Conservation (phyloP, 1,140 invertebrate species). For the Dinoponera quadriceps region DNA sequence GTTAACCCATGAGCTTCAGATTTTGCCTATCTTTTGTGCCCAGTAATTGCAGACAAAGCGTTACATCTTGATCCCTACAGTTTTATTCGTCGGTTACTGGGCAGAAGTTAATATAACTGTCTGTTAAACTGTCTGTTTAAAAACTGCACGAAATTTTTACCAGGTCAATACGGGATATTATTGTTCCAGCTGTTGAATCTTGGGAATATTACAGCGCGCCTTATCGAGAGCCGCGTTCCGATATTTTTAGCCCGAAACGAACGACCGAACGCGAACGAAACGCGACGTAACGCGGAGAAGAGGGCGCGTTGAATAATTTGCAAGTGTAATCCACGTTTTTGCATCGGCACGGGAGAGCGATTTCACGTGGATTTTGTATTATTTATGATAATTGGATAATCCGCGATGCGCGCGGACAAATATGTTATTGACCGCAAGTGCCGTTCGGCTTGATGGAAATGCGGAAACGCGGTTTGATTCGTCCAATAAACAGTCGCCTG, state of each 20-base stretch:
- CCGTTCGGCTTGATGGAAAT: conserved; percentile 30
- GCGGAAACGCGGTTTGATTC: conserved; percentile 27
- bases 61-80: no score
- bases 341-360: not conserved
- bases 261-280: not conserved
- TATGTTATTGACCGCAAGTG: conserved; percentile 39
- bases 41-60: no score
- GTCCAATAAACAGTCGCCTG: conserved; percentile 20
- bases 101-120: no score
- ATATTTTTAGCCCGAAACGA: not conserved
- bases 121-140: no score
- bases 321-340: conserved; percentile 10
- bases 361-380: conserved; percentile 33
- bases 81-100: no score
- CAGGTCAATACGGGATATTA: no score
- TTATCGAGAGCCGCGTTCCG: not conserved
- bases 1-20: no score
- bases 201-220: not conserved
- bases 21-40: no score
- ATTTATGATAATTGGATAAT: conserved; percentile 44
- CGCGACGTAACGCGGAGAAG: not conserved
- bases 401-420: conserved; percentile 3
- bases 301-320: not conserved
- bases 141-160: no score
- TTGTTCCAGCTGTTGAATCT: no score